Evolutionary conservation across 2,888 invertebrate species (phyloP), one percentile per base, ranked within the genome.

Genomic region (Eretmocerus hayati): DNA sequence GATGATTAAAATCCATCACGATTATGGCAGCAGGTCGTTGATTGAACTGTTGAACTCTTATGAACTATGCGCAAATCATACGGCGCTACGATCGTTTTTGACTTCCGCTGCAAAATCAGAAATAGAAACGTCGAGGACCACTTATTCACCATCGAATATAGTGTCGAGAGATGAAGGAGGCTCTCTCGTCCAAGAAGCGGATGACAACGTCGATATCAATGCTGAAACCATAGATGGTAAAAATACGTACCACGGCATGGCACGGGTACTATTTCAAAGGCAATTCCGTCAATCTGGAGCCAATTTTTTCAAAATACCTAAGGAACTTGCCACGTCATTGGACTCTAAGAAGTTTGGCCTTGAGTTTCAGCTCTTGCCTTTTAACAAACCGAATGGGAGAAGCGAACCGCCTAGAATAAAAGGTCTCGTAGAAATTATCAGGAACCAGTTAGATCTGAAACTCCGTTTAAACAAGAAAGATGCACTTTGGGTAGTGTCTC

Each of bases 141-240:
- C 32, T 13, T 42, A 26, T 42, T 30, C 20, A 15, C 31, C 42
- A n/a, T 42, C 42, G n/a, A 20, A n/a, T 5, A n/a, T 42, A 2
- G 20, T 42, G 6, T 4, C 5, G 9, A n/a, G 19, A 30, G 20
- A 13, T 18, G 13, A 19, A 11, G 42, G 31, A 5, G 42, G 42
- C 6, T 5, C 11, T 15, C 32, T 42, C 11, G 32, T 42, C 19
- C 42, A 42, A 26, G 42, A 42, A 26, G 42, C 31, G 5, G 42
- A 42, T 18, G 42, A 42, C 32, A 42, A 42, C 32, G 31, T 42
- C 18, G 42, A 42, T 21, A 42, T 42, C 6, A 42, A 42, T 15
- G 20, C 18, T 5, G 16, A 31, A 26, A 42, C 42, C 5, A 31
- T 26, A 5, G 42, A 37, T 37, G 42, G 42, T 30, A 42, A 42